Conservation (phyloP, 2,888 invertebrate genomes). For the Drosophila tripunctata region DNA sequence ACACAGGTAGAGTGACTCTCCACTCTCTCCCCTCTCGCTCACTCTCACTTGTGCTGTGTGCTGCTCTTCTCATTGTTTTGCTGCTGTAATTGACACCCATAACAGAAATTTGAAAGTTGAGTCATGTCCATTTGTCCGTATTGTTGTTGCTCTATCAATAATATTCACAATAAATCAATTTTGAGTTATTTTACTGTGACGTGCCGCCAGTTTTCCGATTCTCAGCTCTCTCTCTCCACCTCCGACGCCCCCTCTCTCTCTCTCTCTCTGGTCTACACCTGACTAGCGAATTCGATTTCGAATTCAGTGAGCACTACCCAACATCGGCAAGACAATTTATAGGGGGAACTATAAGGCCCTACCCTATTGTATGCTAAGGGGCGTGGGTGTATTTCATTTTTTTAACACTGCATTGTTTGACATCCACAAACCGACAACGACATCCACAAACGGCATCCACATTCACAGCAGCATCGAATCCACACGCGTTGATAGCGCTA, state of each 20-base stretch:
- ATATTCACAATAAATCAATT: conserved; percentile 78
- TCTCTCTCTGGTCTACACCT: no score
- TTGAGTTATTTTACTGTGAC: conserved; percentile 75
- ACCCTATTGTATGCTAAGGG: conserved; percentile 35
- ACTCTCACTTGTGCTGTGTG: background rate
- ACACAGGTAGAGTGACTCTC: conserved; percentile 40
- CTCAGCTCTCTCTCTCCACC: background rate
- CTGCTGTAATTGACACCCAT: conserved; percentile 78
- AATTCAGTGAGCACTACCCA: conserved; percentile 51
- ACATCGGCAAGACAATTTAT: conserved; percentile 3
- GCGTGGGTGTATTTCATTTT: conserved; percentile 25
- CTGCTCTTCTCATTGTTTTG: conserved; percentile 67
- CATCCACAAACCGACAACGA: background rate
- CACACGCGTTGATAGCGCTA: conserved; percentile 56
- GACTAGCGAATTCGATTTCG: conserved; percentile 49
- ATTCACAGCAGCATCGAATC: conserved; percentile 22
- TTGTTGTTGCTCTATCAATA: conserved; percentile 63
- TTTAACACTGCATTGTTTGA: conserved; percentile 12
- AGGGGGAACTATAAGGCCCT: conserved; percentile 30
- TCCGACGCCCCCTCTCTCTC: background rate
- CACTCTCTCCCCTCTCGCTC: background rate
- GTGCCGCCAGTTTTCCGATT: conserved; percentile 42
- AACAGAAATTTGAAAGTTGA: conserved; percentile 78
- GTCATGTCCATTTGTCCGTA: conserved; percentile 58
- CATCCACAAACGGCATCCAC: conserved; percentile 3